Conservation (phyloP, 2,888 invertebrate genomes). For the Gnatocerus cornutus region DNA sequence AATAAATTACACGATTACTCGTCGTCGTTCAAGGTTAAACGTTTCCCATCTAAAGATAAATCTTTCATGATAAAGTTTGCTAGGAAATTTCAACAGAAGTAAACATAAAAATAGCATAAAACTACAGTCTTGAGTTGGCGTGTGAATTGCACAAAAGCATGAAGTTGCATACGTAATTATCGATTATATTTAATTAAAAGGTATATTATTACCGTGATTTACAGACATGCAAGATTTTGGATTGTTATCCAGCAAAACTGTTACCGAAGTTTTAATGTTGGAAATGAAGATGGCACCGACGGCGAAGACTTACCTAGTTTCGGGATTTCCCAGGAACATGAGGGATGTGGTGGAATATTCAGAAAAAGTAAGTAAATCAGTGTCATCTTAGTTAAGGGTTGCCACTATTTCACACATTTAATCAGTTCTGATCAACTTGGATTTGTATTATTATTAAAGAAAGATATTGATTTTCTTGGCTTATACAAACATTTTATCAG, state of each 20-base stretch:
- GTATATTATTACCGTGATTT: slow-evolving; percentile 48
- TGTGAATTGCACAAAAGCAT: slow-evolving; percentile 41
- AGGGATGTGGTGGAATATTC: slow-evolving; percentile 93
- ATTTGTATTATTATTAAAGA: not conserved
- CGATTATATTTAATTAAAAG: not conserved
- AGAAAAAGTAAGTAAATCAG: slow-evolving; percentile 79
- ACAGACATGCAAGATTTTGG: slow-evolving; percentile 92
- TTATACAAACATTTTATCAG: slow-evolving; percentile 5
- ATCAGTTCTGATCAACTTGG: not conserved
- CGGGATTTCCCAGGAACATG: slow-evolving; percentile 94
- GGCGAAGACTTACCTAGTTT: slow-evolving; percentile 90
- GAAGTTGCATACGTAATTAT: slow-evolving; percentile 15
- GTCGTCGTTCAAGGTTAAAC: slow-evolving; percentile 12
- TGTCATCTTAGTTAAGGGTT: no score
- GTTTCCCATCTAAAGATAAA: not conserved
- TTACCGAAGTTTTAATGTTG: slow-evolving; percentile 91
- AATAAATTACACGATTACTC: slow-evolving; percentile 8
- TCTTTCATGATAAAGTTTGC: slow-evolving; percentile 9
- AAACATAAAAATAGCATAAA: not conserved
- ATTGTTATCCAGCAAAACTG: slow-evolving; percentile 87
- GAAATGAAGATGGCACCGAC: slow-evolving; percentile 95
- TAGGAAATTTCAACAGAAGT: slow-evolving; percentile 1
- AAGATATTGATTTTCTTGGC: not conserved
- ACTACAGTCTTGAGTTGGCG: slow-evolving; percentile 19
- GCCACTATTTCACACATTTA: not conserved